Conservation (phyloP, 2,888 invertebrate genomes). For the Sthenelais limicola region DNA sequence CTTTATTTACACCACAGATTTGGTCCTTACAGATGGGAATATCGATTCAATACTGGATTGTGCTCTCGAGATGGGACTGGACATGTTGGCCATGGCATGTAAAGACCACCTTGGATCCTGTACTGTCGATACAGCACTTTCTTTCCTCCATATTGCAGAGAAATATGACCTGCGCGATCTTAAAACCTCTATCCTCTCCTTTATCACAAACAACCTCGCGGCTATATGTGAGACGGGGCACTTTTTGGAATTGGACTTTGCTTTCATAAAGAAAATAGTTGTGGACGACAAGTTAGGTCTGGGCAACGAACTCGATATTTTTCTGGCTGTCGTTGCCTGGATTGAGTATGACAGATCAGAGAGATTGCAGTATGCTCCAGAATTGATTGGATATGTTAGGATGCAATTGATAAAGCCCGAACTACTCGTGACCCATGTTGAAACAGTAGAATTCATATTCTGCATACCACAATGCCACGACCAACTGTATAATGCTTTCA, state of each 20-base stretch:
- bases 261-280: constrained; percentile 51
- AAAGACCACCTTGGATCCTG: constrained; percentile 53
- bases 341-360: constrained; percentile 55
- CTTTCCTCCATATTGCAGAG: constrained; percentile 52
- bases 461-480: constrained; percentile 54
- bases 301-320: constrained; percentile 57
- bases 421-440: constrained; percentile 56
- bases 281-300: constrained; percentile 52
- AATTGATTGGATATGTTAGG: constrained; percentile 54
- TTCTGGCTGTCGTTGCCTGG: constrained; percentile 57
- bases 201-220: constrained; percentile 52
- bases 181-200: constrained; percentile 46
- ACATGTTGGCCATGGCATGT: constrained; percentile 51
- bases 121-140: constrained; percentile 45
- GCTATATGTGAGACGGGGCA: constrained; percentile 49
- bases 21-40: constrained; percentile 53
- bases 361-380: constrained; percentile 50
- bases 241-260: constrained; percentile 51
- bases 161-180: constrained; percentile 54
- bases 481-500: constrained; percentile 56
- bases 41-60: constrained; percentile 55
- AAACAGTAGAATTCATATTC: constrained; percentile 51
- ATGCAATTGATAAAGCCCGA: constrained; percentile 55
- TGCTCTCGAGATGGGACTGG: constrained; percentile 55
- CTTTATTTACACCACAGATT: constrained; percentile 58